phyloP scores from a whole-genome alignment of 2,797 vertebrate genomes.

The Nannoperca obscura region DNA sequence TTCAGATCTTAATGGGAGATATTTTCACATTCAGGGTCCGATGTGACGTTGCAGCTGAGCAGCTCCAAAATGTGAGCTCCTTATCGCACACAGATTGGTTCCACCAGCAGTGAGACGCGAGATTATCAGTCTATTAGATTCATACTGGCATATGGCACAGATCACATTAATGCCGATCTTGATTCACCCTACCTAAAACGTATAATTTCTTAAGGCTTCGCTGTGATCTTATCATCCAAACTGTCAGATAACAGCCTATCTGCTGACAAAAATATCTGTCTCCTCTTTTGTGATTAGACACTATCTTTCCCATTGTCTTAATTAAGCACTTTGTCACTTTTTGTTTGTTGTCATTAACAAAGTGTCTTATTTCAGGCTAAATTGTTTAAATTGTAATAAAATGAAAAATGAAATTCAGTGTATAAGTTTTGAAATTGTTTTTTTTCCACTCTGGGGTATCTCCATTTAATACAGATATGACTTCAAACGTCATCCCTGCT shows the following conservation, averaged over 20 bases:
- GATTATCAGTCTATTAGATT: constrained; percentile 79
- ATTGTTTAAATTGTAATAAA: constrained; percentile 28
- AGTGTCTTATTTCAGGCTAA: constrained; percentile 44
- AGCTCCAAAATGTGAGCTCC: constrained; percentile 84
- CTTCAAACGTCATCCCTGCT: constrained; percentile 69
- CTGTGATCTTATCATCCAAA: constrained; percentile 67
- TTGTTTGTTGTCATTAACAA: constrained; percentile 59
- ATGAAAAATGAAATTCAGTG: constrained; percentile 39
- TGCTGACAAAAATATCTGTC: constrained; percentile 53
- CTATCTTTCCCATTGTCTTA: constrained; percentile 65
- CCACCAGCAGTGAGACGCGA: constrained; percentile 86
- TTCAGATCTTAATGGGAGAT: constrained; percentile 74
- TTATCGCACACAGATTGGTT: constrained; percentile 92
- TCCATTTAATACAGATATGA: constrained; percentile 70
- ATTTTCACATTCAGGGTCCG: constrained; percentile 59
- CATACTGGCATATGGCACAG: constrained; percentile 61
- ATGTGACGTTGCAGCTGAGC: constrained; percentile 89
- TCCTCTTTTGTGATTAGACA: constrained; percentile 65
- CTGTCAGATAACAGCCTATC: constrained; percentile 62
- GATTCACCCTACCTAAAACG: constrained; percentile 56
- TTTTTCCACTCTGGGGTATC: constrained; percentile 53
- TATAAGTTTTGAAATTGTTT: constrained; percentile 51
- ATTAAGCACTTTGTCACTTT: constrained; percentile 69
- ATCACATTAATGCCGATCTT: constrained; percentile 65
- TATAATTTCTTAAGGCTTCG: constrained; percentile 70